Base-by-base conservation (phyloP, 2,113 vertebrate genomes). In the Serilophus lunatus region DNA sequence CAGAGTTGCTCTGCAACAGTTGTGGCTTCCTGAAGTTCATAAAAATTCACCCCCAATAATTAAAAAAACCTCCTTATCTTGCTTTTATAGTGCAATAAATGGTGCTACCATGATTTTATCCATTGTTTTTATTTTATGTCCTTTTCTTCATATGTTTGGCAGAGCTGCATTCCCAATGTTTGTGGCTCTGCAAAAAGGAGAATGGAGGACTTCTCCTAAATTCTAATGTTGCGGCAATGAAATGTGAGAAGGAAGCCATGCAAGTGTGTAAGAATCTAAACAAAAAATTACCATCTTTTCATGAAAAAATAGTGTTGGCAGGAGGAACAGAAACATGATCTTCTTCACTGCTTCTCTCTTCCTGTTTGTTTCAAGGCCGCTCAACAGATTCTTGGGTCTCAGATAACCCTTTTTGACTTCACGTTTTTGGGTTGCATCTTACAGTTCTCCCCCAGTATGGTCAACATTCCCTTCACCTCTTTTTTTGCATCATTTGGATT, bases 201-300 rank as follows among this genome's bases (percentile, higher is more conserved):
- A 20, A 22, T 4, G 33, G 18, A 57, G 24, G 35, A 31, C 18
- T 64, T 70, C 44, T 77, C 45, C 56, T 45, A 5, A 90, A 49
- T 10, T 65, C 18, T 7, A 4, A 33, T 1, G 5, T 6, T 51
- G 54, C n/a, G 33, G 25, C 31, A n/a, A 3, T 8, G 45, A 56
- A 64, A 47, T 3, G 6, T 1, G 12, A 8, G 24, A 35, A 61
- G 35, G 47, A 42, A 53, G 19, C 24, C 0, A 0, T 56, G 53
- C 17, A 33, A 56, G 3, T 3, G 1, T n/a, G 3, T 47, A n/a
- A 51, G 51, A 69, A 87, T 78, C 36, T 3, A 7, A 66, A 42
- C 28, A 45, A 38, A 19, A 18, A 79, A 63, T 28, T 24, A 13
- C 3, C 12, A 11, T 36, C 79, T 82, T 83, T 76, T 4, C 1